Base-by-base conservation (phyloP, 2,113 vertebrate species). In the Climacteris rufus region DNA sequence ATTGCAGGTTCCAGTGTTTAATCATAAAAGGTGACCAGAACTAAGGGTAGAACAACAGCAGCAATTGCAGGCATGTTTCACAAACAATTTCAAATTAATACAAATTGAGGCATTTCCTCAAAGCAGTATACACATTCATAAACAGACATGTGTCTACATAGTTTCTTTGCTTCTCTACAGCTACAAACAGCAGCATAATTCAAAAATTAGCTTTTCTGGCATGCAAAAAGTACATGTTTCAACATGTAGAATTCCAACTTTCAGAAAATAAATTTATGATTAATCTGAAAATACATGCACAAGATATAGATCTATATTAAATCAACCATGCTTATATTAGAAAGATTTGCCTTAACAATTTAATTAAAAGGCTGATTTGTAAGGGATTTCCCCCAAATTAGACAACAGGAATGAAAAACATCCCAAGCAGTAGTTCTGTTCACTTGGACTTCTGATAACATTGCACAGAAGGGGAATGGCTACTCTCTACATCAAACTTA, bases 281-380 rank as follows among this genome's bases (percentile, higher is more conserved):
- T 81, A 82, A 95, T 93, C 63, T 90, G 78, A 96, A 89, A 85
- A 93, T 57, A 89, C 92, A 74, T 45, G 90, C 75, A 79, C 10
- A 49, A 94, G 92, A 93, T 78, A 88, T 12, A 50, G 4, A 92
- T 96, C 93, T 94, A 27, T 90, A 86, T 89, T 94, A 81, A 85
- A 95, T 57, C 57, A 85, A 31, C 20, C 47, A 31, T 30, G 39
- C 35, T 78, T 83, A 10, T 30, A 57, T 50, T 50, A 56, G 52
- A 92, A 81, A 80, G 7, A 63, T 56, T 86, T 63, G 70, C 47
- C n/a, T 44, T 45, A 54, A 80, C 69, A 74, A 31, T 35, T 87
- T 95, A 94, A 96, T 96, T 97, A 87, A 97, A 91, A 91, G 74
- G 37, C 18, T 95, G 83, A 83, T 94, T 97, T 50, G 40, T 91